These are phyloP conservation scores for Podabrus alpinus DNA, from an alignment of 2,888 invertebrate species.

Conservation along the genomic window DNA sequence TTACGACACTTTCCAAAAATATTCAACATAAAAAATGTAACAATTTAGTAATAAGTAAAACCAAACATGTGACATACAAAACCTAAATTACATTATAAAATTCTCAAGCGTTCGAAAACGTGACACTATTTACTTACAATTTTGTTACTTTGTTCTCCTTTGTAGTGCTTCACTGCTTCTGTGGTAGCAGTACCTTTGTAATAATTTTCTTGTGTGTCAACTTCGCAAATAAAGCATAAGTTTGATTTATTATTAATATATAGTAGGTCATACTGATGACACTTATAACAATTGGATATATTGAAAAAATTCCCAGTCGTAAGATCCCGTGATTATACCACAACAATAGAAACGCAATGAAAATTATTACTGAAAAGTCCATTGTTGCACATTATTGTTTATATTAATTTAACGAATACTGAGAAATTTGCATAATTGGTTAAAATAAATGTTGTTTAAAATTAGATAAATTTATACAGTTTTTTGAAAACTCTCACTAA, in stretches of 20 bases:
- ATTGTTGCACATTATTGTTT: background rate
- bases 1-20: background rate
- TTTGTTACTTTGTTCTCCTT: background rate
- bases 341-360: background rate
- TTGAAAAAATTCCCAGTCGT: background rate
- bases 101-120: background rate
- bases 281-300: background rate
- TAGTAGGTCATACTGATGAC: background rate
- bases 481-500: slow-evolving; percentile 2
- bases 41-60: background rate
- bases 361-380: background rate
- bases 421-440: background rate
- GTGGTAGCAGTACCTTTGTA: background rate
- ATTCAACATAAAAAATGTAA: background rate
- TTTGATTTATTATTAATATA: background rate
- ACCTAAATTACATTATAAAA: background rate
- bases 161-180: background rate
- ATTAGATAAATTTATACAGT: background rate
- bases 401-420: background rate
- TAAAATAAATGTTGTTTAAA: background rate
- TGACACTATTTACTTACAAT: background rate
- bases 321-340: background rate
- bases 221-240: background rate
- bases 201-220: background rate
- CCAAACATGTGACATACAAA: background rate